Evolutionary conservation across 2,113 vertebrate species (phyloP).

Genomic region (Psettodes erumei): DNA sequence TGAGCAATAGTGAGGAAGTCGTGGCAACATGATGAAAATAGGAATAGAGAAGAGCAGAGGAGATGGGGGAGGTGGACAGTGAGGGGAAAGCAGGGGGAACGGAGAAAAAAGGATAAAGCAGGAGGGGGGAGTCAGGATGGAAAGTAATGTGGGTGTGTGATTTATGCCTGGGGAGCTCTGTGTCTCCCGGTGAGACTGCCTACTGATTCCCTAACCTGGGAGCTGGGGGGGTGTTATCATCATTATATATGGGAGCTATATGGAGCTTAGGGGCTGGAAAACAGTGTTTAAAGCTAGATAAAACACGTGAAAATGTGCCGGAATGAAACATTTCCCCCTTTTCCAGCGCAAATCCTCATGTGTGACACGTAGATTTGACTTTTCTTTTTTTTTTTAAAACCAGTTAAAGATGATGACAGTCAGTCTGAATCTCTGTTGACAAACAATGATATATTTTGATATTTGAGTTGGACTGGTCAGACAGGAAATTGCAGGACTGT

Average conservation of each 20-base stretch:
- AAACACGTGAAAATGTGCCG: conserved; percentile 19
- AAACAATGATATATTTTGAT: background rate
- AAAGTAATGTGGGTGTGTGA: conserved; percentile 60
- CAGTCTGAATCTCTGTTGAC: background rate
- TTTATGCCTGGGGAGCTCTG: conserved; percentile 69
- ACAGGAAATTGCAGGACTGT: conserved; percentile 1
- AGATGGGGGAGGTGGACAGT: background rate
- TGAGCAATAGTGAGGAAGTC: conserved; percentile 34
- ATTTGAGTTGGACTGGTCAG: background rate
- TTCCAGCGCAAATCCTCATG: background rate
- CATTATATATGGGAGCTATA: conserved; percentile 24
- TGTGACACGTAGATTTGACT: background rate
- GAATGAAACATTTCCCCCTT: background rate
- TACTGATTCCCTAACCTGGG: conserved; percentile 59
- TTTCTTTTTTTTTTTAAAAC: background rate
- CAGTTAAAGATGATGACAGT: background rate
- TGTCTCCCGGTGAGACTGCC: conserved; percentile 54
- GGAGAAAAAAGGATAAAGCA: conserved; percentile 24
- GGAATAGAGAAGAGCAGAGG: conserved; percentile 31
- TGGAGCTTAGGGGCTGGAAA: conserved; percentile 5
- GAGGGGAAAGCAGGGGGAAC: conserved; percentile 6
- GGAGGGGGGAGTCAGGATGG: conserved; percentile 13
- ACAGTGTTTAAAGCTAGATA: conserved; percentile 12
- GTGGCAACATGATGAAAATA: conserved; percentile 39
- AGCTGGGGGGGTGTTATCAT: conserved; percentile 16